Percentiles rank a stretch among this genome's conserved stretches.
phyloP scores from a whole-genome alignment of 2,113 vertebrate genomes.

The Dendropsophus ebraccatus region DNA sequence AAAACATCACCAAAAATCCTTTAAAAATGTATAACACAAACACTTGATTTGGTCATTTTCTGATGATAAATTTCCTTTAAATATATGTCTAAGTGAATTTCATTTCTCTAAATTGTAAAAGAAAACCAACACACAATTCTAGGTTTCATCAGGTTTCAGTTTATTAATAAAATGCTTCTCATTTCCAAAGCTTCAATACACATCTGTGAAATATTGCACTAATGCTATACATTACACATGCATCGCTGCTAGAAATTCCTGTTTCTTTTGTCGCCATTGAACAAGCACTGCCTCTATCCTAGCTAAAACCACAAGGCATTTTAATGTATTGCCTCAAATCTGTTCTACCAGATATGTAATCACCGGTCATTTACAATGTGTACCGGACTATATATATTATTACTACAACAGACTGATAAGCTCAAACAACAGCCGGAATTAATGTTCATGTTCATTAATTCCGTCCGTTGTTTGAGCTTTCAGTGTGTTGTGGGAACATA shows the following conservation, averaged over 20 bases:
- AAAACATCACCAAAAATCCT: too few species aligned
- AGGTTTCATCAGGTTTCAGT: background rate
- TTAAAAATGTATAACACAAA: too few species aligned
- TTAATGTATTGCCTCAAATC: background rate
- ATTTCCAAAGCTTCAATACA: slow-evolving; percentile 28
- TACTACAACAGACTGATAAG: too few species aligned
- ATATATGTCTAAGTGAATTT: too few species aligned
- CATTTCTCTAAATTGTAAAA: background rate
- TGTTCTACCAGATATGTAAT: background rate
- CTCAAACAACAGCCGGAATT: too few species aligned
- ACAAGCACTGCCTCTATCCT: background rate
- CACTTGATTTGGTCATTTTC: too few species aligned
- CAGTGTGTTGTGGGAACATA: too few species aligned
- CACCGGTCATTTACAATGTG: background rate
- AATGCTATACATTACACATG: slow-evolving; percentile 4
- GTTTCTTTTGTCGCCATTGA: background rate
- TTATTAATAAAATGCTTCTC: slow-evolving; percentile 30
- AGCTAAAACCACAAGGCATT: background rate
- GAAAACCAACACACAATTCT: background rate
- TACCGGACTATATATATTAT: background rate
- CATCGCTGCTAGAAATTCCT: slow-evolving; percentile 1
- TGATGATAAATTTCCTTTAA: too few species aligned
- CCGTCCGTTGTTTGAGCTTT: too few species aligned
- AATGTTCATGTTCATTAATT: too few species aligned
- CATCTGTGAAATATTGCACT: slow-evolving; percentile 32